Evolutionary conservation across 2,797 vertebrate genomes (phyloP).

Genomic region (Eulemur rubriventer): DNA sequence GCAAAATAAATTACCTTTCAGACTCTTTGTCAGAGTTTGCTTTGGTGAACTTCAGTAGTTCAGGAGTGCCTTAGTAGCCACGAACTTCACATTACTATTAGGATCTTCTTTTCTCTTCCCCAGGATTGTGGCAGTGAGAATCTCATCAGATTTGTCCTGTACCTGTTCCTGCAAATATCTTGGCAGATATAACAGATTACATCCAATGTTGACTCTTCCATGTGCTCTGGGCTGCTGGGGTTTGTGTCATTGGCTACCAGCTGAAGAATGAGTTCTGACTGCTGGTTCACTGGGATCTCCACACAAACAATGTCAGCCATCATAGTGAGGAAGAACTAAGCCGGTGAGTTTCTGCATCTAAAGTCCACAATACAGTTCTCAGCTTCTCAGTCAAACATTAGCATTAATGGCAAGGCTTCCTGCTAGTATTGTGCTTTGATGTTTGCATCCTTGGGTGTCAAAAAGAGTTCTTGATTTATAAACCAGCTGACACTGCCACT

Average conservation of each 20-base stretch:
- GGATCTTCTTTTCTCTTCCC: slow-evolving; percentile 95
- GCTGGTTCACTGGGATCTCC: slow-evolving; percentile 92
- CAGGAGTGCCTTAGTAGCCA: slow-evolving; percentile 92
- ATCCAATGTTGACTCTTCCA: slow-evolving; percentile 94
- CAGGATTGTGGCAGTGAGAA: slow-evolving; percentile 94
- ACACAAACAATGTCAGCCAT: slow-evolving; percentile 93
- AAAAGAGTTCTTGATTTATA: slow-evolving; percentile 94
- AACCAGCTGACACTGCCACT: slow-evolving; percentile 89
- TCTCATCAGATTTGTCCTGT: slow-evolving; percentile 93
- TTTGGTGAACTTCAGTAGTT: slow-evolving; percentile 95
- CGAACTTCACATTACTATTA: slow-evolving; percentile 94
- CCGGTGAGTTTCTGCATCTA: slow-evolving; percentile 92
- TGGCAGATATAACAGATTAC: slow-evolving; percentile 95
- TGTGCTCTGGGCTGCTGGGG: slow-evolving; percentile 92
- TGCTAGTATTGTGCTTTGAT: slow-evolving; percentile 93
- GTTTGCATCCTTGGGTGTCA: slow-evolving; percentile 92
- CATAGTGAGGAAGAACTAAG: slow-evolving; percentile 93
- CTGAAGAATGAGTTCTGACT: slow-evolving; percentile 92
- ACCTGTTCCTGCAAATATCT: slow-evolving; percentile 93
- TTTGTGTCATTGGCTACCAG: slow-evolving; percentile 93
- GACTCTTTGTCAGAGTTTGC: slow-evolving; percentile 95
- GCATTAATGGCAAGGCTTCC: slow-evolving; percentile 91
- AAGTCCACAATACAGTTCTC: slow-evolving; percentile 93
- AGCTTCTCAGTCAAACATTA: slow-evolving; percentile 90
- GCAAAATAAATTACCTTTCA: slow-evolving; percentile 96